Conservation (phyloP, 2,113 vertebrate species). For the Pangasianodon gigas region DNA sequence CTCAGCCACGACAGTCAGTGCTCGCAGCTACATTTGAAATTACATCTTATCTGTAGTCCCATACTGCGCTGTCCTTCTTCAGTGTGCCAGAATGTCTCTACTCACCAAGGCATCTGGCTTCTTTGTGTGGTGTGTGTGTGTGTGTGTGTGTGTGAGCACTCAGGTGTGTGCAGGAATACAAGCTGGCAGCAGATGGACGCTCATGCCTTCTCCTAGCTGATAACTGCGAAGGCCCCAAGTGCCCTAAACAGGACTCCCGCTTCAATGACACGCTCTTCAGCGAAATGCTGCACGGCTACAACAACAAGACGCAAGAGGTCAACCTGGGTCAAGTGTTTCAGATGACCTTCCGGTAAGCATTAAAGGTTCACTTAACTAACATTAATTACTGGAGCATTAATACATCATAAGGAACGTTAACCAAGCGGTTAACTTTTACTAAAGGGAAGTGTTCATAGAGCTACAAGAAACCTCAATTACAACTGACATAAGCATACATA, state of each 20-base stretch:
- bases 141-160: slow-evolving; percentile 24
- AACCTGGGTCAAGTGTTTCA: slow-evolving; percentile 97
- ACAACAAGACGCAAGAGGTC: slow-evolving; percentile 91
- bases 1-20: background rate
- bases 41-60: slow-evolving; percentile 26
- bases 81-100: slow-evolving; percentile 1
- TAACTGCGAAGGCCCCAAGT: slow-evolving; percentile 90
- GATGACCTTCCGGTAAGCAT: slow-evolving; percentile 94
- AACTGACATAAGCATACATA: background rate
- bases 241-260: slow-evolving; percentile 81
- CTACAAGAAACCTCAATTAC: background rate
- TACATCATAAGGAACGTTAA: background rate
- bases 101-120: slow-evolving; percentile 20
- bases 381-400: background rate
- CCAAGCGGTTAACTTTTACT: background rate
- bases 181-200: slow-evolving; percentile 88
- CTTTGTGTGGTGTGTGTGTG: slow-evolving; percentile 13
- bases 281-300: slow-evolving; percentile 95
- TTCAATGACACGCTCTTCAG: slow-evolving; percentile 95
- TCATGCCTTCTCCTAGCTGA: slow-evolving; percentile 91
- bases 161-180: slow-evolving; percentile 98
- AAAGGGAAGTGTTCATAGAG: background rate
- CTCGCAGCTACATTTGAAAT: slow-evolving; percentile 5
- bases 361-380: no score
- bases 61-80: background rate